These are phyloP conservation scores for Blastobasis adustella DNA, from an alignment of 2,888 invertebrate species.

Conservation along the genomic window DNA sequence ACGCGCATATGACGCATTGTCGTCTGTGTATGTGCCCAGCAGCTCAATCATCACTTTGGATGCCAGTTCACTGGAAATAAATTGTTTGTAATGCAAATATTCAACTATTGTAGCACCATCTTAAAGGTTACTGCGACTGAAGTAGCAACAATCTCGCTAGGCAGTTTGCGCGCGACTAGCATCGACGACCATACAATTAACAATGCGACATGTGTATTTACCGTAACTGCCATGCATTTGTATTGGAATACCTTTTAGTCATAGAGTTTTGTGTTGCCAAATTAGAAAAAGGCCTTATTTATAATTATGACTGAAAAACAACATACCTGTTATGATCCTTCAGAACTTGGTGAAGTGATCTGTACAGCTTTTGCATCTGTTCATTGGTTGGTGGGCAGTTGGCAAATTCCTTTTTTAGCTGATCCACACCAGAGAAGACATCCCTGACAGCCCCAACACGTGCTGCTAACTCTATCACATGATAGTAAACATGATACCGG, in stretches of 20 bases:
- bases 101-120: too few species aligned
- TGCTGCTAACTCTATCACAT: constrained; percentile 91
- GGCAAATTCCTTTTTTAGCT: constrained; percentile 86
- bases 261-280: too few species aligned
- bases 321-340: constrained; percentile 88
- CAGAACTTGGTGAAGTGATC: constrained; percentile 91
- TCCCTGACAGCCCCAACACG: constrained; percentile 89
- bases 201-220: too few species aligned
- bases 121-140: too few species aligned
- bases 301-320: too few species aligned
- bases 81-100: background rate
- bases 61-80: constrained; percentile 83
- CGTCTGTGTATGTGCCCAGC: constrained; percentile 96
- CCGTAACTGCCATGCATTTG: too few species aligned
- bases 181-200: too few species aligned
- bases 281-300: too few species aligned
- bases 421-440: constrained; percentile 89
- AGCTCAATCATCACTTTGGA: constrained; percentile 98
- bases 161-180: too few species aligned
- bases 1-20: constrained; percentile 96
- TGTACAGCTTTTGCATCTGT: constrained; percentile 92
- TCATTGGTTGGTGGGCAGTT: constrained; percentile 88
- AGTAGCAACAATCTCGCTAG: too few species aligned
- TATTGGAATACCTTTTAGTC: too few species aligned
- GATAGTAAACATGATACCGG: constrained; percentile 94